Evolutionary conservation across 2,888 invertebrate species (phyloP).

Genomic region (Mythimna pallens): DNA sequence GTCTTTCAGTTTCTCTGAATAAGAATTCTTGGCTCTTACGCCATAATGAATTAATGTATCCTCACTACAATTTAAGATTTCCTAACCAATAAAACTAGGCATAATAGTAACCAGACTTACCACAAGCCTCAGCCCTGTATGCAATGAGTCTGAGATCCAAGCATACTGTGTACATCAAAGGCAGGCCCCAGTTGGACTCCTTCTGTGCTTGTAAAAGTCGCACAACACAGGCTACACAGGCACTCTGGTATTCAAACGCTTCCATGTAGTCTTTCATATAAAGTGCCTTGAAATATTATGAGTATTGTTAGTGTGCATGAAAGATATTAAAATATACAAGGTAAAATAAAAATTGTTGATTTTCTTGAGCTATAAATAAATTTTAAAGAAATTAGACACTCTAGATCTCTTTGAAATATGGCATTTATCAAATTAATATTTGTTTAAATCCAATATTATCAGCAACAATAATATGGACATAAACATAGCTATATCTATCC

Average conservation of each 20-base stretch:
- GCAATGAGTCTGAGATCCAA: slow-evolving; percentile 97
- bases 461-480: background rate
- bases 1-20: no score
- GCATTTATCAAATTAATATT: no score
- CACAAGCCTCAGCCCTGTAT: slow-evolving; percentile 93
- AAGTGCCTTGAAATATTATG: slow-evolving; percentile 76
- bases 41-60: no score
- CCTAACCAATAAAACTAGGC: background rate
- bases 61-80: no score
- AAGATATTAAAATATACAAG: no score
- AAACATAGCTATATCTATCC: no score
- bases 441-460: no score
- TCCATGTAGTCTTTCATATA: slow-evolving; percentile 89
- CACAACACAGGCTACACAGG: slow-evolving; percentile 94
- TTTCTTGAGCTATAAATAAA: no score
- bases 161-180: slow-evolving; percentile 97
- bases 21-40: no score
- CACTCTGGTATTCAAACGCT: slow-evolving; percentile 95
- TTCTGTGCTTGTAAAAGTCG: slow-evolving; percentile 96
- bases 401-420: no score
- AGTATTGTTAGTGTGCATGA: background rate
- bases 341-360: no score
- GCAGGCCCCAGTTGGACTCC: slow-evolving; percentile 99
- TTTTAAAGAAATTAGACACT: no score
- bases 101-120: slow-evolving; percentile 67